These are phyloP conservation scores for Hylia prasina DNA, from an alignment of 2,113 vertebrate species.

Conservation along the genomic window DNA sequence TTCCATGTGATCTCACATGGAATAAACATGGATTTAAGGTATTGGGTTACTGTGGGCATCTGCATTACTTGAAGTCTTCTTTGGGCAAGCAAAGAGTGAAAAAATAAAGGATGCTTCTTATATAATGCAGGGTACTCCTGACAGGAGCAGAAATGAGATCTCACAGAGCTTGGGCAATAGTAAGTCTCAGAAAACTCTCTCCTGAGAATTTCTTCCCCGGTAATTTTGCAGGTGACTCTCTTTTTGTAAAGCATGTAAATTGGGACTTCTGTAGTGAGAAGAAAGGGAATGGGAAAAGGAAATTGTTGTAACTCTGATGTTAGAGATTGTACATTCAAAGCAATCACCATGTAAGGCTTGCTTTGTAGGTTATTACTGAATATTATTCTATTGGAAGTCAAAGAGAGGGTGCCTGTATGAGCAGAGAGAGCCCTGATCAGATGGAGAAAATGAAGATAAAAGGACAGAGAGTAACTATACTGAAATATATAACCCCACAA, in stretches of 20 bases:
- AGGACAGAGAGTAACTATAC: neutral
- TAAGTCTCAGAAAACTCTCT: neutral
- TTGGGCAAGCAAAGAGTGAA: neutral
- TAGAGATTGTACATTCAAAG: neutral
- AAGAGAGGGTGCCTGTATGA: neutral
- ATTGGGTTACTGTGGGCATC: neutral
- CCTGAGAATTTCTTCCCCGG: neutral
- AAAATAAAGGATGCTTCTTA: neutral
- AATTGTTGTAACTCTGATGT: neutral
- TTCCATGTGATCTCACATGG: neutral
- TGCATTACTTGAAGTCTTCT: neutral
- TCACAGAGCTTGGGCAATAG: neutral
- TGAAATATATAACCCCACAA: neutral
- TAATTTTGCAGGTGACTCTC: neutral
- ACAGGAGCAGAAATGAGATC: neutral
- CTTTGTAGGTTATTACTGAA: neutral
- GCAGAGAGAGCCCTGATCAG: neutral
- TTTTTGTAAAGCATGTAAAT: neutral
- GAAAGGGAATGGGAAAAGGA: neutral
- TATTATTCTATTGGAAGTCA: neutral
- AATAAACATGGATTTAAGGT: neutral
- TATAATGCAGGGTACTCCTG: rapidly evolving
- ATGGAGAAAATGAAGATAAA: neutral
- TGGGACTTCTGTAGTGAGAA: neutral
- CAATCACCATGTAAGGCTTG: rapidly evolving